Conservation (phyloP, 1,140 invertebrate genomes). For the Drosophila lowei region DNA sequence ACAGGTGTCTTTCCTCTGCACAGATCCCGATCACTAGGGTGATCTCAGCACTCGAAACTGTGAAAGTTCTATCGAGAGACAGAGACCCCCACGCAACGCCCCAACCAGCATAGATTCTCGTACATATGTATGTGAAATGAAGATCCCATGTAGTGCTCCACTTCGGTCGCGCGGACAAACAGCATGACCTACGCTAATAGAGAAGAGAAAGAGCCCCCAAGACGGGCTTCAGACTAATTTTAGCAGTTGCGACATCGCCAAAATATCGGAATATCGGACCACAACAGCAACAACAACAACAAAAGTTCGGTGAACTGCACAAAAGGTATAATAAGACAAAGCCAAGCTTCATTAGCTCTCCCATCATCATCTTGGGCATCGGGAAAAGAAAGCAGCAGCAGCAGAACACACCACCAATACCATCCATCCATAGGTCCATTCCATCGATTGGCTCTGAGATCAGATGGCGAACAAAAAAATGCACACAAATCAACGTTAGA, state of each 20-base stretch:
- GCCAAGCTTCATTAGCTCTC: slow-evolving; percentile 48
- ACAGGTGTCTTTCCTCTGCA: slow-evolving; percentile 13
- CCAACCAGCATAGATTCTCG: slow-evolving; percentile 6
- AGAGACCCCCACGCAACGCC: slow-evolving; percentile 40
- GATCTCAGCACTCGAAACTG: slow-evolving; percentile 42
- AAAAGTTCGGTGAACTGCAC: slow-evolving; percentile 80
- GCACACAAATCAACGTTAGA: slow-evolving; percentile 76
- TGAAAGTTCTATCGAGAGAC: slow-evolving; percentile 40
- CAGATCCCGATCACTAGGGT: slow-evolving; percentile 6
- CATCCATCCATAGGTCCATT: background rate
- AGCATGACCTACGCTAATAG: slow-evolving; percentile 73
- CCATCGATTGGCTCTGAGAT: slow-evolving; percentile 37
- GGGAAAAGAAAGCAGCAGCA: slow-evolving; percentile 65
- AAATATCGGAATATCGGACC: slow-evolving; percentile 43
- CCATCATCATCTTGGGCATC: slow-evolving; percentile 19
- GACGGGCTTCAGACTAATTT: slow-evolving; percentile 61
- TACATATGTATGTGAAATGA: background rate
- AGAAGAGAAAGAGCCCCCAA: slow-evolving; percentile 25
- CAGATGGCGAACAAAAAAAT: slow-evolving; percentile 60
- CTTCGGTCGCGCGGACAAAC: slow-evolving; percentile 35
- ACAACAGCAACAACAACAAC: slow-evolving; percentile 50
- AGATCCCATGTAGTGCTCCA: slow-evolving; percentile 39
- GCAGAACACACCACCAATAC: slow-evolving; percentile 5
- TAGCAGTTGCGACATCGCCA: slow-evolving; percentile 74
- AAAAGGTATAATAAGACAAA: slow-evolving; percentile 66